Conservation (phyloP, 2,888 invertebrate genomes). For the Drosophila anomalata region DNA sequence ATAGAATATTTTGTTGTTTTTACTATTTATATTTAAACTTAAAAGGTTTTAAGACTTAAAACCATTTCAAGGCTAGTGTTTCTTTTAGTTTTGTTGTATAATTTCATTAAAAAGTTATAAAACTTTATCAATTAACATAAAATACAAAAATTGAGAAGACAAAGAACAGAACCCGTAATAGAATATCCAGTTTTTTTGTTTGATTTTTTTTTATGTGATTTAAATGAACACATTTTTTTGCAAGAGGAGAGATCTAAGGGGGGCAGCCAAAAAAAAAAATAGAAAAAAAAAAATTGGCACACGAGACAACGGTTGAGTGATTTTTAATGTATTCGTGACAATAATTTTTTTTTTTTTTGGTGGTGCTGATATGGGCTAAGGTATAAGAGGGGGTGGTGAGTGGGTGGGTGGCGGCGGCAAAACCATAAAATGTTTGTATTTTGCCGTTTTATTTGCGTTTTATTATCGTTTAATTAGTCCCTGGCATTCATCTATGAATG, state of each 20-base stretch:
- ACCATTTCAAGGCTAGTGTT: conserved; percentile 26
- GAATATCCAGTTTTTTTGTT: conserved; percentile 47
- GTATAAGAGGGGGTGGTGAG: background rate
- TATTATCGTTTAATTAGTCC: conserved; percentile 72
- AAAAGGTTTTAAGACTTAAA: conserved; percentile 8
- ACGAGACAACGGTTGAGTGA: conserved; percentile 76
- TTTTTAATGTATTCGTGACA: conserved; percentile 79
- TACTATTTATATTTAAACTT: background rate
- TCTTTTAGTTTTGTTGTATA: conserved; percentile 21
- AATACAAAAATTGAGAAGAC: conserved; percentile 38
- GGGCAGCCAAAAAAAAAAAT: conserved; percentile 10
- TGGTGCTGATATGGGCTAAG: conserved; percentile 37
- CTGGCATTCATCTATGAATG: conserved; percentile 43
- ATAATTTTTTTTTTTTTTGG: conserved; percentile 49
- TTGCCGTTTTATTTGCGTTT: conserved; percentile 69
- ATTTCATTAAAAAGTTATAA: conserved; percentile 54
- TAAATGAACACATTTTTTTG: conserved; percentile 55
- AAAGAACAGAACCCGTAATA: conserved; percentile 25
- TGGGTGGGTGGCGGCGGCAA: conserved; percentile 39
- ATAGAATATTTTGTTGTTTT: conserved; percentile 13
- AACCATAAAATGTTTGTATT: conserved; percentile 61
- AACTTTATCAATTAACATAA: conserved; percentile 64
- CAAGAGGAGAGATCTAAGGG: background rate
- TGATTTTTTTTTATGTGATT: conserved; percentile 64
- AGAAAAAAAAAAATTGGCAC: conserved; percentile 52